Base-by-base conservation (phyloP, 23 tunicate genomes). In the Ascidia mentula region DNA sequence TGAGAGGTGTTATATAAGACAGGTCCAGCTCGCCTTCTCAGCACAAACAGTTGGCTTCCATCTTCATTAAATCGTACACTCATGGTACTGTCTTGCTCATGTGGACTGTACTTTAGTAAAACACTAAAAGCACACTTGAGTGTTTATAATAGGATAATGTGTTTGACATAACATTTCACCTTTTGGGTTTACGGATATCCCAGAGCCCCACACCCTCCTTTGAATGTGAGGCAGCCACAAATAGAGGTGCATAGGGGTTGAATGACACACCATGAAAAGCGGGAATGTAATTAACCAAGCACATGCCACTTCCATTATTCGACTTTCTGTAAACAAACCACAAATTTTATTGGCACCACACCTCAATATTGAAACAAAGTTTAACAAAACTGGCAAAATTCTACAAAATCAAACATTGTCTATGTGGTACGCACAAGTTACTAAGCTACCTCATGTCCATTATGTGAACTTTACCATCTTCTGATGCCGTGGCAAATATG, bases 221-320 rank as follows among this genome's bases (percentile, higher is more conserved):
- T 46, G 90, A 73, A 59, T 90, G 86, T 61, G 96, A 79, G 9
- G 83, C 74, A 18, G 89, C 96, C 42, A 90, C 74, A 65, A 90
- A 45, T 38, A 74, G 59, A 38, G 88, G 89, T 20, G 85, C 89
- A 59, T 79, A 69, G 34, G 96, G 89, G 46, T 88, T 90, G 34
- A 90, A 90, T 28, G 80, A 74, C 9, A 85, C 96, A 32, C 96
- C 88, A 39, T 90, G 96, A 71, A 90, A 85, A 9, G 89, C 84
- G 5, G 83, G 35, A 36, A 38, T 37, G 38, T 37, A 74, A 17
- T 74, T 39, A 22, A 26, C 22, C 78, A 74, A 4, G 28, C 78
- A 74, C 7, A 37, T 39, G 7, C 46, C 38, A 36, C 65, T 53
- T 53, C 65, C 65, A 53, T 53, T 53, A 53, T 74, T 74, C 32